Evolutionary conservation across 23 tunicate species (phyloP).

Genomic region (Trididemnum clinides): DNA sequence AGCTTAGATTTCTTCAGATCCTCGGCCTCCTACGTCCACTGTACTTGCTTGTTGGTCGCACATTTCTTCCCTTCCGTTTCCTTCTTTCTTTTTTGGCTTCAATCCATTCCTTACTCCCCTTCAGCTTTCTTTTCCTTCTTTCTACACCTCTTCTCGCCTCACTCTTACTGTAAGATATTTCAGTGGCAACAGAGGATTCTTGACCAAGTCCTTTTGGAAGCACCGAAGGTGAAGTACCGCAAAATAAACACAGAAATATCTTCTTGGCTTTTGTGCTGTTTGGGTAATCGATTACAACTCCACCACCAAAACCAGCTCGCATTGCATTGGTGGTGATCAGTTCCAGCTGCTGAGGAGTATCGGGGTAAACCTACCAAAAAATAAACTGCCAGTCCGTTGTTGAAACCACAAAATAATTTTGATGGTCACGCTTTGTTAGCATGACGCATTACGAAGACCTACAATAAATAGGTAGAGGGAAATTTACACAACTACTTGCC

Average conservation of each 20-base stretch:
- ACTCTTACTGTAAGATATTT: slow-evolving; percentile 33
- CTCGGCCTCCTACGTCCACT: slow-evolving; percentile 96
- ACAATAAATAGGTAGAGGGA: too few species aligned
- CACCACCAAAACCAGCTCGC: slow-evolving; percentile 96
- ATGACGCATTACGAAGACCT: too few species aligned
- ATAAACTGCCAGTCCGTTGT: neutral
- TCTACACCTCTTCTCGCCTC: slow-evolving; percentile 5
- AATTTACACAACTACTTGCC: too few species aligned
- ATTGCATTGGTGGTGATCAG: slow-evolving; percentile 88
- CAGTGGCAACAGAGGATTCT: neutral
- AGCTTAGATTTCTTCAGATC: too few species aligned
- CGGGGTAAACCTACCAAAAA: slow-evolving; percentile 82
- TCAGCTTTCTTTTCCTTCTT: slow-evolving; percentile 21
- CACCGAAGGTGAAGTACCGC: slow-evolving; percentile 58
- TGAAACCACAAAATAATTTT: neutral
- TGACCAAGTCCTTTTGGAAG: slow-evolving; percentile 77
- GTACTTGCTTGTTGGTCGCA: slow-evolving; percentile 70
- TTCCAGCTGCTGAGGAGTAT: slow-evolving; percentile 94
- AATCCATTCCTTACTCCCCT: slow-evolving; percentile 79
- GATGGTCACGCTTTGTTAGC: too few species aligned
- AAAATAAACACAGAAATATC: slow-evolving; percentile 92
- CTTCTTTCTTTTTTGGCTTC: slow-evolving; percentile 83
- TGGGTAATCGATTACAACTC: slow-evolving; percentile 96
- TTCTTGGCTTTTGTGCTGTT: slow-evolving; percentile 98
- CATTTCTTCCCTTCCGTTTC: slow-evolving; percentile 72